Percentiles rank a stretch among this genome's conserved stretches.
Evolutionary conservation across 1,140 invertebrate genomes (phyloP).

Genomic region (Oppia nitens): DNA sequence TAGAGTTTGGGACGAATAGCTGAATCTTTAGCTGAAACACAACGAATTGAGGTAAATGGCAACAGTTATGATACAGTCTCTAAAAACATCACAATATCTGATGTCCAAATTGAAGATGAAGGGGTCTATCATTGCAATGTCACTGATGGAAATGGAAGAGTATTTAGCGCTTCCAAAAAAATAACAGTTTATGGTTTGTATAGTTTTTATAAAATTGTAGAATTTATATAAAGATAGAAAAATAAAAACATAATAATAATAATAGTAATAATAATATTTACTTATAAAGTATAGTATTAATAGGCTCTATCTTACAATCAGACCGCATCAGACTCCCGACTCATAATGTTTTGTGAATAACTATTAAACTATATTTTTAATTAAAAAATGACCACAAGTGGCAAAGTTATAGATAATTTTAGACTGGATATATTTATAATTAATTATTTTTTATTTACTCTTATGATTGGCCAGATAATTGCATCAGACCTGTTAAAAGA

Average conservation of each 20-base stretch:
- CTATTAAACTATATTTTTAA: no score
- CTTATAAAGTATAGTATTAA: no score
- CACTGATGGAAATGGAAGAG: constrained; percentile 19
- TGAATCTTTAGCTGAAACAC: constrained; percentile 11
- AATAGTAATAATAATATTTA: no score
- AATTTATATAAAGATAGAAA: no score
- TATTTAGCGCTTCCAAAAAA: constrained; percentile 7
- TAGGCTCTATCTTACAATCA: no score
- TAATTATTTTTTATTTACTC: no score
- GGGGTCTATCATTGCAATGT: constrained; percentile 20
- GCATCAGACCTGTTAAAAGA: no score
- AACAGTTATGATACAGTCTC: constrained; percentile 18
- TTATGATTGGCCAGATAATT: no score
- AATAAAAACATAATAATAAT: no score
- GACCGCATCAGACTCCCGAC: no score
- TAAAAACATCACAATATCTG: constrained; percentile 15
- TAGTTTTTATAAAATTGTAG: neutral
- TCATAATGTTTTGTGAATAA: no score
- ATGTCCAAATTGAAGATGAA: constrained; percentile 16
- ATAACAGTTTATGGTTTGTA: constrained; percentile 18
- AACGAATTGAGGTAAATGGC: constrained; percentile 1
- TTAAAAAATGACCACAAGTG: neutral
- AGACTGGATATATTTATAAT: neutral
- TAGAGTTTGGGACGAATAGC: constrained; percentile 13
- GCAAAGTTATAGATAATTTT: neutral